These are phyloP conservation scores for Selene dorsalis DNA, from an alignment of 2,797 vertebrate species.

Conservation along the genomic window DNA sequence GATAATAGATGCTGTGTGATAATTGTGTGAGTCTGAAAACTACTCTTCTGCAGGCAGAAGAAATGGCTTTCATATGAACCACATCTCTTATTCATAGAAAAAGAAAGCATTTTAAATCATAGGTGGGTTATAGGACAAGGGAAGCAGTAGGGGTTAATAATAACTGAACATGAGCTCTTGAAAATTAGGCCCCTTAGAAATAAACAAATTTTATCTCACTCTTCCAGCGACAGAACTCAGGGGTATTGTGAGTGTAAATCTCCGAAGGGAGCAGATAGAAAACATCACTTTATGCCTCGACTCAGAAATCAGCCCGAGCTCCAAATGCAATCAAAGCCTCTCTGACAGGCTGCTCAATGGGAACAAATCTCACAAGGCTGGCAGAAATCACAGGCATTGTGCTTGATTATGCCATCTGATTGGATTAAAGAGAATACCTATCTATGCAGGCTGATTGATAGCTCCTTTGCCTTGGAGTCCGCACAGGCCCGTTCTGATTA, in stretches of 20 bases:
- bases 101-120: constrained; percentile 20
- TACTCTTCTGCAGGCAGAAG: not conserved
- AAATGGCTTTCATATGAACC: constrained; percentile 14
- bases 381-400: constrained; percentile 81
- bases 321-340: constrained; percentile 81
- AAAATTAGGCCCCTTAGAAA: constrained; percentile 65
- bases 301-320: constrained; percentile 73
- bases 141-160: constrained; percentile 37
- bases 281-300: constrained; percentile 66
- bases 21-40: constrained; percentile 1
- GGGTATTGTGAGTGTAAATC: constrained; percentile 68
- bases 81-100: constrained; percentile 22
- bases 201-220: constrained; percentile 57
- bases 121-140: constrained; percentile 12
- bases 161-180: constrained; percentile 46
- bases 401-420: constrained; percentile 85
- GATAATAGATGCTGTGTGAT: not conserved
- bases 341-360: constrained; percentile 78
- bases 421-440: constrained; percentile 82
- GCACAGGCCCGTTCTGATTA: constrained; percentile 60
- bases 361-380: constrained; percentile 79
- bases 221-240: constrained; percentile 52
- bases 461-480: constrained; percentile 66
- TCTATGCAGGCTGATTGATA: constrained; percentile 76
- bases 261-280: constrained; percentile 69